A percentile compares a stretch with the other conserved stretches of the same genome.
These are phyloP conservation scores for Syrmaticus mikado DNA, from an alignment of 2,113 vertebrate genomes.

Conservation along the genomic window DNA sequence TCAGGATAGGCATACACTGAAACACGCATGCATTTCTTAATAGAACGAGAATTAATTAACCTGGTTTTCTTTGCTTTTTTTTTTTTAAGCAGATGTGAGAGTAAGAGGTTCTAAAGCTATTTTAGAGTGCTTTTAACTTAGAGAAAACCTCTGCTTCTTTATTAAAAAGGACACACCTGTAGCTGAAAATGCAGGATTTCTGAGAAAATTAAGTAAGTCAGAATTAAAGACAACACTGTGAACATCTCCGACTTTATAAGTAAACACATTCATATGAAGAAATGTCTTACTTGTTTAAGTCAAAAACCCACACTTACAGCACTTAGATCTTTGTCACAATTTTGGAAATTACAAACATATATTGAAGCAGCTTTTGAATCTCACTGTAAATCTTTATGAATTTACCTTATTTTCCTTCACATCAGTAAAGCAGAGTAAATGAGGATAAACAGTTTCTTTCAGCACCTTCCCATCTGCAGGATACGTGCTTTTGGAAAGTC, in stretches of 20 bases:
- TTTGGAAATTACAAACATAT: neutral
- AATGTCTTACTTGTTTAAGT: neutral
- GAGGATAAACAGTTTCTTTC: conserved; percentile 78
- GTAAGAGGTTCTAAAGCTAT: neutral
- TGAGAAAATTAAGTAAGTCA: neutral
- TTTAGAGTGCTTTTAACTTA: neutral
- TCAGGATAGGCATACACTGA: neutral
- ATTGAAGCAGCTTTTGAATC: neutral
- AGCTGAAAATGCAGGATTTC: neutral
- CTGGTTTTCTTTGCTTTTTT: neutral
- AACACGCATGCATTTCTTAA: neutral
- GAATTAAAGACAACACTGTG: neutral
- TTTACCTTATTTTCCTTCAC: conserved; percentile 77
- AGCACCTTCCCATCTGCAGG: conserved; percentile 72
- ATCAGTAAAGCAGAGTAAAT: conserved; percentile 78
- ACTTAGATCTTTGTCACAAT: neutral
- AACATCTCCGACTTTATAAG: neutral
- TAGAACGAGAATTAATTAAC: neutral
- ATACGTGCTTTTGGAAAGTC: conserved; percentile 76
- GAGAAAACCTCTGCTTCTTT: neutral
- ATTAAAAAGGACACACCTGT: neutral
- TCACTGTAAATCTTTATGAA: neutral
- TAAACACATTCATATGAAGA: neutral
- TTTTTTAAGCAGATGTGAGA: neutral
- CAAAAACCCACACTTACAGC: neutral